Conservation (phyloP, 2,113 vertebrate species). For the Hippocampus mohnikei region DNA sequence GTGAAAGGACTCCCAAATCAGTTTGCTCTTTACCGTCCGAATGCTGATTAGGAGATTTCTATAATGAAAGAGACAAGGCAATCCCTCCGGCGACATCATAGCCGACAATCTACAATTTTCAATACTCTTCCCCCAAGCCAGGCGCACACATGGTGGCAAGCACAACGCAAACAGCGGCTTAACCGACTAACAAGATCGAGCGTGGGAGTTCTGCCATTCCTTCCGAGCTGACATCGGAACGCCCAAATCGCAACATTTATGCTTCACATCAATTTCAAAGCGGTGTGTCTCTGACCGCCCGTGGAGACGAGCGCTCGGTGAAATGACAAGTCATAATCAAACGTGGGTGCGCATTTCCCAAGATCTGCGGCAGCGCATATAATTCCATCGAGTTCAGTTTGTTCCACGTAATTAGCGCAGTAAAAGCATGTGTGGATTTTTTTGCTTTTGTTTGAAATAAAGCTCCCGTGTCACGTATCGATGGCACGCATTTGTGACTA, state of each 20-base stretch:
- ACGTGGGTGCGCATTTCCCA: slow-evolving; percentile 34
- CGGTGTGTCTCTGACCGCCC: slow-evolving; percentile 23
- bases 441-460: too few species aligned
- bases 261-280: slow-evolving; percentile 35
- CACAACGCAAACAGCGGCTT: slow-evolving; percentile 43
- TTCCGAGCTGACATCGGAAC: slow-evolving; percentile 24
- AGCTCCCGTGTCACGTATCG: too few species aligned
- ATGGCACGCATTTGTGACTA: too few species aligned
- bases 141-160: neutral
- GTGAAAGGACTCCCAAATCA: slow-evolving; percentile 15
- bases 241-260: slow-evolving; percentile 7
- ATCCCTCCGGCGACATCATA: neutral
- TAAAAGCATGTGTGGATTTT: slow-evolving; percentile 21
- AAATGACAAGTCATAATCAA: slow-evolving; percentile 43
- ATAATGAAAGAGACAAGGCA: slow-evolving; percentile 9
- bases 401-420: slow-evolving; percentile 40
- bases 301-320: slow-evolving; percentile 17
- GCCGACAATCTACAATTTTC: slow-evolving; percentile 17
- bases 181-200: slow-evolving; percentile 43
- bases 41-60: slow-evolving; percentile 19
- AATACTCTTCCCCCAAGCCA: slow-evolving; percentile 1
- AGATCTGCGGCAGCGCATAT: slow-evolving; percentile 35
- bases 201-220: slow-evolving; percentile 29
- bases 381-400: slow-evolving; percentile 47
- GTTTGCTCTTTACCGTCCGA: slow-evolving; percentile 12